Percentiles rank a stretch among this genome's conserved stretches.
phyloP scores from a whole-genome alignment of 1,140 invertebrate species.

The Drosophila auraria region DNA sequence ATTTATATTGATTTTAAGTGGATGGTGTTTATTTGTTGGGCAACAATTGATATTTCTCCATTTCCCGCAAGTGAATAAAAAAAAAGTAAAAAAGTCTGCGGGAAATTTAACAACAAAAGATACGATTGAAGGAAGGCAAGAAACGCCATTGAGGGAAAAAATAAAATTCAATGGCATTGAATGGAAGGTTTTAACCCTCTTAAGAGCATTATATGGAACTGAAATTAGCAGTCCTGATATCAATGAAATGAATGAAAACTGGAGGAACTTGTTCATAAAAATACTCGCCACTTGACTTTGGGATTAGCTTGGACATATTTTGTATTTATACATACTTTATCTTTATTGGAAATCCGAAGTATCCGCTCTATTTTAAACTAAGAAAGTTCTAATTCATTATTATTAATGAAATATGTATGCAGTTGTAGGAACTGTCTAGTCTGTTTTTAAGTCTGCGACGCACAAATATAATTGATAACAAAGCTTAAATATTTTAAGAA shows the following conservation, averaged over 20 bases:
- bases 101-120: conserved; percentile 20
- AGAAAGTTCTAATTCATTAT: neutral
- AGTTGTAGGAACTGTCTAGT: neutral
- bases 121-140: neutral
- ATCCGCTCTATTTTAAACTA: too few relatives aligned
- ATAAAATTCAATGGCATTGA: conserved; percentile 10
- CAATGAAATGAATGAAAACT: too few relatives aligned
- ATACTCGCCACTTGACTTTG: too few relatives aligned
- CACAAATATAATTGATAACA: neutral
- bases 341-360: too few relatives aligned
- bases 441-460: neutral
- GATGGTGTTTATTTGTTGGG: conserved; percentile 42
- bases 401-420: neutral
- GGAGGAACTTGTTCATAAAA: too few relatives aligned
- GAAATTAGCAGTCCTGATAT: neutral
- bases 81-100: conserved; percentile 7
- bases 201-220: neutral
- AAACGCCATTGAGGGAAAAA: conserved; percentile 13
- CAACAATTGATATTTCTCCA: conserved; percentile 37
- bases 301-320: too few relatives aligned
- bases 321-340: too few relatives aligned
- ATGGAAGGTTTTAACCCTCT: neutral
- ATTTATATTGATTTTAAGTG: conserved; percentile 61
- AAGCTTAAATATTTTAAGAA: neutral
- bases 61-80: conserved; percentile 22